Conservation (phyloP, 2,113 vertebrate genomes). For the Motacilla tschutschensis region DNA sequence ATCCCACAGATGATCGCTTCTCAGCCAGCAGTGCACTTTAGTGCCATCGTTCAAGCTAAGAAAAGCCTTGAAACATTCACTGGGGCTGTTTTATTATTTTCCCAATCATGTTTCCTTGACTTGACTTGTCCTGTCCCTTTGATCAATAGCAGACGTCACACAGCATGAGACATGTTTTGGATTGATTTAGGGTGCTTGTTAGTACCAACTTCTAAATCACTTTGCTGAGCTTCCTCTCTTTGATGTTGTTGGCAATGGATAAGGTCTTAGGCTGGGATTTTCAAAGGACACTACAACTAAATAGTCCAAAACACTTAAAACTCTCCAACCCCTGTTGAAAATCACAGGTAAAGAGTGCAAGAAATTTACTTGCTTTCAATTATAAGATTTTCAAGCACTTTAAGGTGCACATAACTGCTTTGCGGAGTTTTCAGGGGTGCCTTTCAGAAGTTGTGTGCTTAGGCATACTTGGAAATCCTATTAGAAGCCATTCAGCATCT, state of each 20-base stretch:
- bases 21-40: neutral
- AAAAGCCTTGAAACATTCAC: slow-evolving; percentile 21
- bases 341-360: neutral
- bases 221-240: neutral
- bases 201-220: slow-evolving; percentile 21
- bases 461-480: slow-evolving; percentile 13
- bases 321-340: neutral
- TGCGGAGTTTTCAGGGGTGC: neutral
- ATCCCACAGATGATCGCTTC: neutral
- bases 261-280: neutral
- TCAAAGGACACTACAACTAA: neutral
- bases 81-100: slow-evolving; percentile 42
- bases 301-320: neutral
- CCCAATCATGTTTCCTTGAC: slow-evolving; percentile 38
- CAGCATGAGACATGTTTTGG: slow-evolving; percentile 8
- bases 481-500: slow-evolving; percentile 6
- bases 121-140: slow-evolving; percentile 32
- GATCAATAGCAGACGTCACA: slow-evolving; percentile 19
- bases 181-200: slow-evolving; percentile 40
- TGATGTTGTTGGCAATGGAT: neutral
- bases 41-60: neutral
- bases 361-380: neutral
- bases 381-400: neutral
- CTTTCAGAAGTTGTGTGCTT: neutral
- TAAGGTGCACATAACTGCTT: neutral